A percentile compares a stretch with the other conserved stretches of the same genome.
phyloP scores from a whole-genome alignment of 2,888 invertebrate species.

The Entomobrya proxima region DNA sequence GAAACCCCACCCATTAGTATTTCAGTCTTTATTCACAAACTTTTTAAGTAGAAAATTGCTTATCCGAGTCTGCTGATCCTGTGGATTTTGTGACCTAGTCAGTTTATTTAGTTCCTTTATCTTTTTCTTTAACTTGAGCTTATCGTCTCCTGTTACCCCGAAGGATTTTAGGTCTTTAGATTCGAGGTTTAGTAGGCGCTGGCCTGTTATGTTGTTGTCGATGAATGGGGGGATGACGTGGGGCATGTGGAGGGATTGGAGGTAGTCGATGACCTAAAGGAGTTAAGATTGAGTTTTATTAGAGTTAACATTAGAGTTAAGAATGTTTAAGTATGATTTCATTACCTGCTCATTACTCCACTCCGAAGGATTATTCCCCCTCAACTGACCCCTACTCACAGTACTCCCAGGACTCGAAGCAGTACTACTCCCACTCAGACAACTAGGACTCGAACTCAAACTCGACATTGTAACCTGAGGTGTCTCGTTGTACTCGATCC shows the following conservation, averaged over 20 bases:
- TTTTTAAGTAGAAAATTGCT: conserved; percentile 78
- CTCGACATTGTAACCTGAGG: too few species aligned
- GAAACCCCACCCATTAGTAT: too few species aligned
- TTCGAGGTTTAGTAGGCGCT: conserved; percentile 89
- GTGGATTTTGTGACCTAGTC: conserved; percentile 83
- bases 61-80: not conserved
- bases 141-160: conserved; percentile 88
- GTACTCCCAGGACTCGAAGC: too few species aligned
- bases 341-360: too few species aligned
- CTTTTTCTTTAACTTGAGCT: conserved; percentile 88
- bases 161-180: conserved; percentile 93
- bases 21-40: conserved; percentile 70
- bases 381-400: too few species aligned
- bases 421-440: too few species aligned
- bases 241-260: conserved; percentile 87
- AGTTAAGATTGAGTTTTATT: not conserved
- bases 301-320: not conserved
- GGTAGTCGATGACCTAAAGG: conserved; percentile 85
- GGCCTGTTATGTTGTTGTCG: conserved; percentile 92
- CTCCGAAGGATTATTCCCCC: too few species aligned
- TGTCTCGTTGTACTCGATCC: too few species aligned
- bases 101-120: conserved; percentile 88
- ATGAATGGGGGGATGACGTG: conserved; percentile 92
- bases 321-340: too few species aligned
- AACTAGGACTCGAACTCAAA: too few species aligned